Conservation (phyloP, 2,113 vertebrate genomes). For the Periophthalmodon schlosseri region DNA sequence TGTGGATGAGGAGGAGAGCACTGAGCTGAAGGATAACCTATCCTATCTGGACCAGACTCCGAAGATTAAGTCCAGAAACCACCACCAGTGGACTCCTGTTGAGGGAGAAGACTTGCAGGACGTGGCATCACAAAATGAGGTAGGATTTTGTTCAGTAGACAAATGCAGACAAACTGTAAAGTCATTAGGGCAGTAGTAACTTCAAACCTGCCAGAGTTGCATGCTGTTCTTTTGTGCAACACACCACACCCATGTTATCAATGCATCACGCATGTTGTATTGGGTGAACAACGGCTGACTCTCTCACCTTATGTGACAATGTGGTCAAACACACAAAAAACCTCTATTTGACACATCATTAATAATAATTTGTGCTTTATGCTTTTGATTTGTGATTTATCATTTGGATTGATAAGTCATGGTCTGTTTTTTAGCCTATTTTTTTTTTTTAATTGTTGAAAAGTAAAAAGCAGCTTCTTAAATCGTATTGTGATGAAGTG, state of each 20-base stretch:
- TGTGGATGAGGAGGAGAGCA: constrained; percentile 89
- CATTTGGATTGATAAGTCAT: background rate
- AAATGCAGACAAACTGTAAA: background rate
- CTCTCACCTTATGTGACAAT: background rate
- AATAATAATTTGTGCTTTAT: background rate
- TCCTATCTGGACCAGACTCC: constrained; percentile 86
- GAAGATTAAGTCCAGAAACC: constrained; percentile 72
- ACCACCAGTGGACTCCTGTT: constrained; percentile 20
- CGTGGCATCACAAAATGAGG: constrained; percentile 56
- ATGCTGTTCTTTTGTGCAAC: background rate
- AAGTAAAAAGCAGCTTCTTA: background rate
- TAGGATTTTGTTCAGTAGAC: constrained; percentile 18
- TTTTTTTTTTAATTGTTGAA: background rate
- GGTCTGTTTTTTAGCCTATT: background rate
- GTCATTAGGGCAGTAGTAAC: background rate
- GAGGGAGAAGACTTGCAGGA: constrained; percentile 18
- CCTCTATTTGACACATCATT: background rate
- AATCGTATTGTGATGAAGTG: background rate
- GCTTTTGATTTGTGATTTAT: background rate
- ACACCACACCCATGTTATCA: background rate
- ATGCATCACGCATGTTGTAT: background rate
- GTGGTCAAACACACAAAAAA: background rate
- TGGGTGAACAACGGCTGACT: too few species aligned
- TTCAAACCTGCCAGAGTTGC: background rate
- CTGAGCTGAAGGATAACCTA: constrained; percentile 85